Percentiles rank a stretch among this genome's conserved stretches.
These are phyloP conservation scores for Oreochromis aureus DNA, from an alignment of 2,113 vertebrate species.

Conservation along the genomic window DNA sequence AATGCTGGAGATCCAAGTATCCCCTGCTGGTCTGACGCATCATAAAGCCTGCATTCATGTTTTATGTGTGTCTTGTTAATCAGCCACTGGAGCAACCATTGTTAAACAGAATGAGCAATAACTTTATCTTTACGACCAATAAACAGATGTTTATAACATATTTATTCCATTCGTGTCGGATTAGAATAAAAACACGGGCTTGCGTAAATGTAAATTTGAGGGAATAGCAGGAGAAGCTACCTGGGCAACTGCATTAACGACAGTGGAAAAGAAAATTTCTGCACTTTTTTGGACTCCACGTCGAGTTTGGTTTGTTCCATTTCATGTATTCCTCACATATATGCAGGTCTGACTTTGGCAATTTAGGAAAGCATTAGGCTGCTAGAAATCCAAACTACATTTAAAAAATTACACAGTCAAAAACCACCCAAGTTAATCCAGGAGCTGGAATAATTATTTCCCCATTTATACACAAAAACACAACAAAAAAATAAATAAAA, in stretches of 20 bases:
- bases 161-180: slow-evolving; percentile 49
- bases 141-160: slow-evolving; percentile 59
- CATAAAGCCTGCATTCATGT: slow-evolving; percentile 56
- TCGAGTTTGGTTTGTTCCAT: background rate
- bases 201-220: background rate
- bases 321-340: background rate
- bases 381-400: background rate
- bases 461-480: background rate
- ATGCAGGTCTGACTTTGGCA: background rate
- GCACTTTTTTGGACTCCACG: background rate
- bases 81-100: slow-evolving; percentile 61
- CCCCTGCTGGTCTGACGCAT: slow-evolving; percentile 49
- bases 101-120: slow-evolving; percentile 61
- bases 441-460: background rate
- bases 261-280: background rate
- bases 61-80: slow-evolving; percentile 63
- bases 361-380: background rate
- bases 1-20: slow-evolving; percentile 42
- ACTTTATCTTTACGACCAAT: slow-evolving; percentile 58
- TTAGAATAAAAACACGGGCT: slow-evolving; percentile 13
- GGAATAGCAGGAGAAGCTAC: background rate
- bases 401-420: background rate
- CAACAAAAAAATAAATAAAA: background rate
- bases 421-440: background rate
- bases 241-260: background rate